A percentile compares a stretch with the other conserved stretches of the same genome.
Evolutionary conservation across 2,113 vertebrate genomes (phyloP).

Genomic region (Brachirus orientalis): DNA sequence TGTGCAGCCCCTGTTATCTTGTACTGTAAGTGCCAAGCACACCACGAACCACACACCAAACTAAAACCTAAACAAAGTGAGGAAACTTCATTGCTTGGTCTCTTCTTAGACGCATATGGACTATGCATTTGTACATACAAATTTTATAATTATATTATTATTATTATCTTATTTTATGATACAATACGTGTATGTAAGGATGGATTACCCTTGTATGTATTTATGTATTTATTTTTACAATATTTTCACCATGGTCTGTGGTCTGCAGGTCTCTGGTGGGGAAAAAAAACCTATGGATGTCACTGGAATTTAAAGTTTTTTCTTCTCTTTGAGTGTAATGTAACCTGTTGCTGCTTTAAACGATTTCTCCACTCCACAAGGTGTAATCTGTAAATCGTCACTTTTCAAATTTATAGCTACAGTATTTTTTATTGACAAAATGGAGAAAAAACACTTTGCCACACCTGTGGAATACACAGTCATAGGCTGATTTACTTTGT

Average conservation of each 20-base stretch:
- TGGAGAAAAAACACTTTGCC: constrained; percentile 41
- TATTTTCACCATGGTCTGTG: constrained; percentile 71
- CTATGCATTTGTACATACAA: constrained; percentile 84
- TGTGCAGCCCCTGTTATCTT: constrained; percentile 61
- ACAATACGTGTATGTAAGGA: constrained; percentile 80
- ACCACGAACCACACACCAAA: constrained; percentile 60
- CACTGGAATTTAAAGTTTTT: constrained; percentile 69
- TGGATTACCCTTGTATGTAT: constrained; percentile 78
- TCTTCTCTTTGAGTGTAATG: constrained; percentile 65
- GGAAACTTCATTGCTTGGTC: constrained; percentile 61
- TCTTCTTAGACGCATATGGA: constrained; percentile 71
- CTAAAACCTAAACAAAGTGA: no score
- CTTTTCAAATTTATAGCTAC: constrained; percentile 41
- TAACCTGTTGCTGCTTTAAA: constrained; percentile 68
- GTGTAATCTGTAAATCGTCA: constrained; percentile 80
- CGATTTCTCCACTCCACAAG: constrained; percentile 61
- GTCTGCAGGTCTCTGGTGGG: constrained; percentile 60
- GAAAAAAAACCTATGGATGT: constrained; percentile 64
- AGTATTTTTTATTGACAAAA: constrained; percentile 47
- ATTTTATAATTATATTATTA: constrained; percentile 83
- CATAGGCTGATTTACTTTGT: constrained; percentile 52
- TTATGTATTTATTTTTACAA: constrained; percentile 82
- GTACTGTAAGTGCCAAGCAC: constrained; percentile 78
- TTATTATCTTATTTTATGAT: constrained; percentile 82
- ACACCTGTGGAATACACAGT: constrained; percentile 51